phyloP scores from a whole-genome alignment of 2,113 vertebrate species.

The Australoheros scitulus region DNA sequence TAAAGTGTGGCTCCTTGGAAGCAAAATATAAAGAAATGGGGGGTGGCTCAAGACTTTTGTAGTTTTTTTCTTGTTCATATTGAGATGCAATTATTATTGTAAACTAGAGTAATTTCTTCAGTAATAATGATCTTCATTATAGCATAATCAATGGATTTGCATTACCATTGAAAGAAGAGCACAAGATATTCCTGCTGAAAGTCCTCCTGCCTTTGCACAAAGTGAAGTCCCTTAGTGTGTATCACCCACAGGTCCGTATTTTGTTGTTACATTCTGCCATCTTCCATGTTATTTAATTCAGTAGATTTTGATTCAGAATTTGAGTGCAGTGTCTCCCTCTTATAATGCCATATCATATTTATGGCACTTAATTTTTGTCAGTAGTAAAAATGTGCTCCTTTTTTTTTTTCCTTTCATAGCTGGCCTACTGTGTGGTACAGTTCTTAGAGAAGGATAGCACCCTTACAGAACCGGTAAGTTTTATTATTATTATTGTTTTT shows the following conservation, averaged over 20 bases:
- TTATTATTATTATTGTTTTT: background rate
- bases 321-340: background rate
- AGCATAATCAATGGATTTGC: constrained; percentile 99
- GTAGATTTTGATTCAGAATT: background rate
- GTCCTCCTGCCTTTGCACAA: constrained; percentile 98
- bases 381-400: background rate
- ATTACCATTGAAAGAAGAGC: constrained; percentile 99
- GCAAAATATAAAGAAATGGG: background rate
- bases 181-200: constrained; percentile 98
- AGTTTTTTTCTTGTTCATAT: background rate
- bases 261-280: background rate
- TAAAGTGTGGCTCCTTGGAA: background rate
- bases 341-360: background rate
- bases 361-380: background rate
- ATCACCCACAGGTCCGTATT: constrained; percentile 93
- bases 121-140: constrained; percentile 7
- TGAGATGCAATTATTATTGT: background rate
- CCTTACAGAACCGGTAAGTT: constrained; percentile 78
- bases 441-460: constrained; percentile 82
- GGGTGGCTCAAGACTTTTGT: background rate
- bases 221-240: constrained; percentile 99
- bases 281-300: background rate
- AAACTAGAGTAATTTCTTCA: background rate
- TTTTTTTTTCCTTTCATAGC: constrained; percentile 31
- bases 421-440: constrained; percentile 81